phyloP scores from a whole-genome alignment of 92 coral and sea anemone genomes.

The Siderastrea siderea region DNA sequence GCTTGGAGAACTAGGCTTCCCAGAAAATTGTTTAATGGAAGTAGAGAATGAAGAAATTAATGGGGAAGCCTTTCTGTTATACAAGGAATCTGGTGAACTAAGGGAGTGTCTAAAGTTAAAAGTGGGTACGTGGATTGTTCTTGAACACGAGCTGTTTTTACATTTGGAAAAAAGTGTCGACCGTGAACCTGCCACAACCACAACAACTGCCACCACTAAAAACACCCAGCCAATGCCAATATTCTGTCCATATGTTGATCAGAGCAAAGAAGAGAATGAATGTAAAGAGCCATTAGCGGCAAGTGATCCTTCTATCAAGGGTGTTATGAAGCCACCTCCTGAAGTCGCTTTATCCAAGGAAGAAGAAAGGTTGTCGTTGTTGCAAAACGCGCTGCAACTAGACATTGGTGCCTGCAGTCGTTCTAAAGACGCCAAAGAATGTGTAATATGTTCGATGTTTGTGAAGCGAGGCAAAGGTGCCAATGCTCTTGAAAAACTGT shows the following conservation, averaged over 20 bases:
- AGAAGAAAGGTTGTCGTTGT: constrained; percentile 5
- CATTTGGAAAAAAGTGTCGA: too few relatives aligned
- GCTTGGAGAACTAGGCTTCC: constrained; percentile 32
- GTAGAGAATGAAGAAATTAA: constrained; percentile 34
- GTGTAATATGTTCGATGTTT: constrained; percentile 22
- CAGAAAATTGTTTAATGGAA: background rate
- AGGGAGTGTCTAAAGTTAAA: background rate
- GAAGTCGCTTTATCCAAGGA: background rate
- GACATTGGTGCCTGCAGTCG: background rate
- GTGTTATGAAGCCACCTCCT: background rate
- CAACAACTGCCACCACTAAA: background rate
- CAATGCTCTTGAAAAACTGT: constrained; percentile 13
- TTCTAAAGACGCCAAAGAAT: background rate
- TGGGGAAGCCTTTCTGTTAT: constrained; percentile 23
- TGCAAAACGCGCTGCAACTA: background rate
- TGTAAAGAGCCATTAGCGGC: constrained; percentile 3
- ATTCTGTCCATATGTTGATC: background rate
- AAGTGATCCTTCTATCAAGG: background rate
- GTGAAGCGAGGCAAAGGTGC: constrained; percentile 25
- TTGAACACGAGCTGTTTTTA: constrained; percentile 6
- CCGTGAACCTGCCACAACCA: background rate
- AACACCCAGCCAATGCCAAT: background rate
- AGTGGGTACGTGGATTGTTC: constrained; percentile 38
- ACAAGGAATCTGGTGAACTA: background rate
- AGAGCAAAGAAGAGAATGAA: background rate